Percentiles rank a stretch among this genome's conserved stretches.
phyloP scores from a whole-genome alignment of 2,888 invertebrate genomes.

The Therioaphis trifolii region DNA sequence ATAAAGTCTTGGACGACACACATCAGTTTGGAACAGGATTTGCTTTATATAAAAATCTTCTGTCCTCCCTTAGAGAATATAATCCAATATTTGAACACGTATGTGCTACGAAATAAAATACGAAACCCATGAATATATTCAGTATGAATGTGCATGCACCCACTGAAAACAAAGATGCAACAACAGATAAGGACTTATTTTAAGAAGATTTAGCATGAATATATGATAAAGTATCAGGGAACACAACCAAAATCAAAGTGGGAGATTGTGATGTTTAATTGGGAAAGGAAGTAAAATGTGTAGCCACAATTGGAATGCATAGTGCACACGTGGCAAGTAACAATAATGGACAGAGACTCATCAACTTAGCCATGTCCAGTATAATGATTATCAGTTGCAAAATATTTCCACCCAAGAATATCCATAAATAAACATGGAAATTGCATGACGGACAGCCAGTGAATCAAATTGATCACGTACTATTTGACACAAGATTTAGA shows the following conservation, averaged over 20 bases:
- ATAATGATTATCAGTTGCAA: slow-evolving; percentile 36
- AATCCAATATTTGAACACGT: slow-evolving; percentile 21
- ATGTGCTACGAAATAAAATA: slow-evolving; percentile 6
- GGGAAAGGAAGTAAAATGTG: slow-evolving; percentile 15
- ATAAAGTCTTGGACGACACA: slow-evolving; percentile 19
- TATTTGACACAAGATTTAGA: slow-evolving; percentile 27
- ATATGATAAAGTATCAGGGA: slow-evolving; percentile 22
- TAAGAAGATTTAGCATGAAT: background rate
- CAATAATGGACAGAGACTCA: slow-evolving; percentile 61
- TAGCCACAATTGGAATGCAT: background rate
- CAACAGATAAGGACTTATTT: slow-evolving; percentile 36
- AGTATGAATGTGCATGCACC: slow-evolving; percentile 22
- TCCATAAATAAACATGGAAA: slow-evolving; percentile 33
- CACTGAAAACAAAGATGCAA: slow-evolving; percentile 24
- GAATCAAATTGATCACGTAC: slow-evolving; percentile 43
- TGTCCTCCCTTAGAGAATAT: slow-evolving; percentile 4
- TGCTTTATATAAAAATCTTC: background rate
- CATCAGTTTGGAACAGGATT: too few relatives aligned
- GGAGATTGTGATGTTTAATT: slow-evolving; percentile 60
- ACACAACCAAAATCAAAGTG: slow-evolving; percentile 40
- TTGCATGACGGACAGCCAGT: slow-evolving; percentile 15
- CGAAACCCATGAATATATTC: slow-evolving; percentile 39
- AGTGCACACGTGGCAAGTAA: slow-evolving; percentile 60
- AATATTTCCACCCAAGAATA: background rate
- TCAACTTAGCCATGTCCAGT: slow-evolving; percentile 30